Conservation (phyloP, 2,113 vertebrate species). For the Urocitellus parryii region DNA sequence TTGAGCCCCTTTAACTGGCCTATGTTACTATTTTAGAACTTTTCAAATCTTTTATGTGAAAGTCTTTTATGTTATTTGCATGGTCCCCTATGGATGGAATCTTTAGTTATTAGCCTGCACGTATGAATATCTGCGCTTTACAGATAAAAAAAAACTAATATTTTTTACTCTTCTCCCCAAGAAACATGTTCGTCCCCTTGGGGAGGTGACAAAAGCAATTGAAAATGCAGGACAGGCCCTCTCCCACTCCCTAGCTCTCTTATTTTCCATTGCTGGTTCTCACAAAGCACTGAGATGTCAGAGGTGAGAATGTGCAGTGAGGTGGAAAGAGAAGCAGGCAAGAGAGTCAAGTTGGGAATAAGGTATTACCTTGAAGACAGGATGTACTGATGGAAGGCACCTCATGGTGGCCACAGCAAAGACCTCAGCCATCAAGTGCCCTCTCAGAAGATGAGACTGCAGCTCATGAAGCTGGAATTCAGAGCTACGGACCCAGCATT, state of each 20-base stretch:
- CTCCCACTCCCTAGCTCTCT: too few relatives aligned
- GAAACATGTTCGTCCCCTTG: neutral
- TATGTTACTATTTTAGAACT: neutral
- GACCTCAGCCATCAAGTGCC: slow-evolving; percentile 89
- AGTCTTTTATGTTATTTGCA: neutral
- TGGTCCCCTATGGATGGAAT: neutral
- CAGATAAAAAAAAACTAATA: neutral
- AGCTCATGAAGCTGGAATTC: slow-evolving; percentile 92
- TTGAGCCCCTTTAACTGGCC: too few relatives aligned
- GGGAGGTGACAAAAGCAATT: neutral
- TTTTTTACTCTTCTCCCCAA: too few relatives aligned
- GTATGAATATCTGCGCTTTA: neutral
- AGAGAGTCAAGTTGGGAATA: too few relatives aligned
- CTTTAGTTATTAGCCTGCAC: neutral
- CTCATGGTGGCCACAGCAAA: slow-evolving; percentile 88
- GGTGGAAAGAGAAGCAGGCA: neutral
- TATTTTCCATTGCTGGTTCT: neutral
- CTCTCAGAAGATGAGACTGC: slow-evolving; percentile 89
- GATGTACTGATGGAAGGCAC: slow-evolving; percentile 89
- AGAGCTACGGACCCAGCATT: slow-evolving; percentile 90
- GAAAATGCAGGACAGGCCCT: neutral
- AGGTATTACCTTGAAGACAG: slow-evolving; percentile 88
- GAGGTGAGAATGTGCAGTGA: neutral
- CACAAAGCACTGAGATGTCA: neutral
- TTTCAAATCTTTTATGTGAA: neutral